Base-by-base conservation (phyloP, 2,888 invertebrate species). In the Polydrusus tereticollis region DNA sequence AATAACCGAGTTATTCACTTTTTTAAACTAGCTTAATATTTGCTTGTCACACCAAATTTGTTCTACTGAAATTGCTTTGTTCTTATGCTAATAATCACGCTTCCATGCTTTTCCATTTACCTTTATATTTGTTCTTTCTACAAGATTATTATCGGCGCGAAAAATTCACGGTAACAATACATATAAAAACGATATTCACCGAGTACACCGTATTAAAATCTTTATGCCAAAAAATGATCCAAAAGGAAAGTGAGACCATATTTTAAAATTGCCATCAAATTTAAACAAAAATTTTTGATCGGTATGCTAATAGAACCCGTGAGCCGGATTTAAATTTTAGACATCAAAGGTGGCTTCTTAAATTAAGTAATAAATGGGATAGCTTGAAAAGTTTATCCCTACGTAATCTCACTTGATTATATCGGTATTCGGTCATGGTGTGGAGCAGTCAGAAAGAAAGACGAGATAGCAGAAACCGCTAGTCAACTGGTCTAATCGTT, bases 321-420 rank as follows among this genome's bases (percentile, higher is more conserved):
- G 64, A 10, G 8, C 21, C 1, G 38, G 4, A 16, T 38, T 33
- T 58, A 69, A 69, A 62, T 58, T 59, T 52, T 16, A 57, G 47
- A 59, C 47, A 71, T 65, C 64, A 69, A 69, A 64, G 65, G 65
- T 65, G 26, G 29, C 52, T 59, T 21, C 72, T 73, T 66, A 78
- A 78, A 79, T 80, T 81, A 80, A 76, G 80, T 81, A 82, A 82
- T 81, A 82, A 82, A 82, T 80, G 81, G 79, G 79, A 78, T 79
- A 79, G 80, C 78, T 78, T 80, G 80, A 80, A 81, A 80, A 81
- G 77, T 80, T 80, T 77, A 77, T 81, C 80, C 80, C 79, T 80
- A 78, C 80, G 80, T 79, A 81, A 81, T 80, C 78, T 77, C 76
- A 80, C 80, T 81, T 82, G 82, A 82, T 82, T 82, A 81, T 82